Evolutionary conservation across 1,140 invertebrate genomes (phyloP), one percentile per base, ranked within the genome.

Genomic region (Orussus abietinus): DNA sequence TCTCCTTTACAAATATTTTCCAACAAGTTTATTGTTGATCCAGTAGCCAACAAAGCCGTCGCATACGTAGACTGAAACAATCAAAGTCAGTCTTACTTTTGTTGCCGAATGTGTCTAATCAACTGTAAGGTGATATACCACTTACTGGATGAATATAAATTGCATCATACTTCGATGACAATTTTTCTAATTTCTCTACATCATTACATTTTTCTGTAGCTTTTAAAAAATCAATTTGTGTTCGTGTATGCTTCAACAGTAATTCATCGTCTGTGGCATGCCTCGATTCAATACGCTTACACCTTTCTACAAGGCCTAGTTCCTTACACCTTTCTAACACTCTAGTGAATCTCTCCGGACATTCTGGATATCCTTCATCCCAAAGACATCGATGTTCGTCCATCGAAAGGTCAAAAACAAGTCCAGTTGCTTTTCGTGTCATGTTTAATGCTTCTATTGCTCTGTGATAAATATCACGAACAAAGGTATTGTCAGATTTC

Each of bases 81-180:
- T 54, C 40, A 50, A 56, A 51, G 59, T 39, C 18, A 40, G 15
- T 30, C 14, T 39, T n/a, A 49, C 2, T 42, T 49, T 32, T 15
- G 34, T 22, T 26, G 22, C 17, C 28, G 21, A 44, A 3, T 41
- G 15, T 26, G n/a, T n/a, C n/a, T n/a, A 25, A 29, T 12, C 11
- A 37, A 31, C 31, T 19, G 31, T 47, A 28, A 47, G 34, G 40
- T 46, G 33, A 40, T 15, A 41, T 22, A 34, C 13, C 17, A 59
- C 78, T 74, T 75, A 92, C 88, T 44, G 87, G 82, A 76, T 94
- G 86, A 68, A 94, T 79, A 66, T 87, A 96, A 55, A 96, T 69
- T 9, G 86, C 80, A 65, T 96, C 92, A 66, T 85, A 96, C 57
- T 82, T 80, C 0, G 86, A 82, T 4, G 88, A 83, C 0, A 88